These are phyloP conservation scores for Lophius piscatorius DNA, from an alignment of 2,113 vertebrate genomes.

Conservation along the genomic window DNA sequence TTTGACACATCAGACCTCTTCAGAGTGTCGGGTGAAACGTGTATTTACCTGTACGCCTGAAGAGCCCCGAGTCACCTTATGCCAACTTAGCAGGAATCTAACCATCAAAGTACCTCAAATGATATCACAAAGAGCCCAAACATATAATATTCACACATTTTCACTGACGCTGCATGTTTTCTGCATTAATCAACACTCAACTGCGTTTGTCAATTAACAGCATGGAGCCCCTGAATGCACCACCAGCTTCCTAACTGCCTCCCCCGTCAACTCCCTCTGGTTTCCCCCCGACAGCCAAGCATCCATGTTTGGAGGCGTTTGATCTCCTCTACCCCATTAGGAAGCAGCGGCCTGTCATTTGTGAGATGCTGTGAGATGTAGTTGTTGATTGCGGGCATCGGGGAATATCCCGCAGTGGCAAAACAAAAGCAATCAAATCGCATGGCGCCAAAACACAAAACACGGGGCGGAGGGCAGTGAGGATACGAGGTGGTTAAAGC, in stretches of 20 bases:
- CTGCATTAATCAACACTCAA: conserved; percentile 25
- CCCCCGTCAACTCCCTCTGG: neutral
- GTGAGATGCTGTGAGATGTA: conserved; percentile 25
- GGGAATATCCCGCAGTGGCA: conserved; percentile 20
- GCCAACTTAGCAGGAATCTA: conserved; percentile 40
- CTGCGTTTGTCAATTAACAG: neutral
- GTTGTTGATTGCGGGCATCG: neutral
- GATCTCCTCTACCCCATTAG: conserved; percentile 21
- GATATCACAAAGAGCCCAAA: neutral
- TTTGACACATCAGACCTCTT: neutral
- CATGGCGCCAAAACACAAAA: conserved; percentile 2
- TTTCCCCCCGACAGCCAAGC: neutral
- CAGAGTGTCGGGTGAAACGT: neutral
- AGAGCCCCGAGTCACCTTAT: neutral
- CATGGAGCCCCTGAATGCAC: neutral
- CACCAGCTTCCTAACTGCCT: neutral
- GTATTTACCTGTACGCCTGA: neutral
- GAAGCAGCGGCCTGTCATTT: conserved; percentile 11
- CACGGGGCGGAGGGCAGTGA: neutral
- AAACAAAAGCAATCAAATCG: conserved; percentile 26
- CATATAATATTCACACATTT: neutral
- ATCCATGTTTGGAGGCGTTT: conserved; percentile 7
- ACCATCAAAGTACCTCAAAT: no score
- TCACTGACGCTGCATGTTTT: neutral
- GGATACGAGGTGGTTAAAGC: neutral